A percentile compares a stretch with the other conserved stretches of the same genome.
Evolutionary conservation across 1,140 invertebrate genomes (phyloP).

Genomic region (Orchestia grillus): DNA sequence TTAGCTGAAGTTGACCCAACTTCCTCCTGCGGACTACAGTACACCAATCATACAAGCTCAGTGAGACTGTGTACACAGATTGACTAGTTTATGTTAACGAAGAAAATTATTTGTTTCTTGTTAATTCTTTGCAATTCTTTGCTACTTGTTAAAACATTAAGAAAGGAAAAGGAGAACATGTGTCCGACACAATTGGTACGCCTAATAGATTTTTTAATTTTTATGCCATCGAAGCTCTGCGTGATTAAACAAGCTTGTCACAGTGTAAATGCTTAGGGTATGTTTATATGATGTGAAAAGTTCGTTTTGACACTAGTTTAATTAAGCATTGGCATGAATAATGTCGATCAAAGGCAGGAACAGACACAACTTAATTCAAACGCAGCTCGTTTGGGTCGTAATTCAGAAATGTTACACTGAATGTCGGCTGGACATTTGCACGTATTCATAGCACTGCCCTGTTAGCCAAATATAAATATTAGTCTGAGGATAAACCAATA

Average conservation of each 20-base stretch:
- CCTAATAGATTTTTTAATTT: too few species aligned
- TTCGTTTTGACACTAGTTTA: too few species aligned
- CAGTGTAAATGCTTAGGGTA: too few species aligned
- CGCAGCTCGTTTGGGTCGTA: neutral
- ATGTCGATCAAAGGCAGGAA: neutral
- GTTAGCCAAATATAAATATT: neutral
- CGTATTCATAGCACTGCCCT: neutral
- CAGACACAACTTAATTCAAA: neutral
- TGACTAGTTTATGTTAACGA: neutral
- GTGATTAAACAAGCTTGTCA: too few species aligned
- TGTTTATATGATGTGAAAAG: neutral
- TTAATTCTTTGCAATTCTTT: too few species aligned
- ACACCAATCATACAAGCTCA: too few species aligned
- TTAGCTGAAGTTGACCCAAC: neutral
- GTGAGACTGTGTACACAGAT: neutral
- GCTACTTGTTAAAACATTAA: too few species aligned
- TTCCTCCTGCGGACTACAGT: neutral
- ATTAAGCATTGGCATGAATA: neutral
- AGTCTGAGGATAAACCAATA: conserved; percentile 1
- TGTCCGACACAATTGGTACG: too few species aligned
- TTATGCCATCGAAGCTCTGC: too few species aligned
- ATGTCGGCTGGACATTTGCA: neutral
- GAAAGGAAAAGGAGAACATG: too few species aligned
- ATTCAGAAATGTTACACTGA: neutral
- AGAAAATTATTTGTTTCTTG: too few species aligned